Evolutionary conservation across 2,888 invertebrate species (phyloP).

Genomic region (Hypsopygia costalis): DNA sequence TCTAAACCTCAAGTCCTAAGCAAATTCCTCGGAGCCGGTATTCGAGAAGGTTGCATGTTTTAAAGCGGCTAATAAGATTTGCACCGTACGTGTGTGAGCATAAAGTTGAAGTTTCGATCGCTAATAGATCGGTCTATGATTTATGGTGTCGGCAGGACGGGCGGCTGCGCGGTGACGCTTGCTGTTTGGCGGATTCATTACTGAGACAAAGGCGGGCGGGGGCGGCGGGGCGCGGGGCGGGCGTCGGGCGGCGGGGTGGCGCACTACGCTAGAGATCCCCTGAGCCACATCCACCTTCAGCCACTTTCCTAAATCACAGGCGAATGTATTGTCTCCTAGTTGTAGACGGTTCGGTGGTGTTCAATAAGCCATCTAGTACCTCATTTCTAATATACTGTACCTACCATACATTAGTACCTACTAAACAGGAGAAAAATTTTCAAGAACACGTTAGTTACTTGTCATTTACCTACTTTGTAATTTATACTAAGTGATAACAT

Average conservation of each 20-base stretch:
- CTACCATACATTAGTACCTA: no score
- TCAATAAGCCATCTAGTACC: slow-evolving; percentile 7
- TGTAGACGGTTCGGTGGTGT: slow-evolving; percentile 26
- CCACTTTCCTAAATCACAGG: slow-evolving; percentile 76
- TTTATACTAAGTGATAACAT: no score
- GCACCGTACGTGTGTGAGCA: slow-evolving; percentile 8
- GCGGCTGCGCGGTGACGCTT: slow-evolving; percentile 71
- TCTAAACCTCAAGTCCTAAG: slow-evolving; percentile 64
- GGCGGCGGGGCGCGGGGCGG: slow-evolving; percentile 25
- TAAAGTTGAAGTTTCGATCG: slow-evolving; percentile 48
- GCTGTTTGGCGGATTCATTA: slow-evolving; percentile 78
- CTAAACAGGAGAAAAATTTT: no score
- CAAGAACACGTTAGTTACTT: no score
- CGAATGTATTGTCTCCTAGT: slow-evolving; percentile 59
- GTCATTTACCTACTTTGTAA: no score
- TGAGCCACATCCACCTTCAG: slow-evolving; percentile 35
- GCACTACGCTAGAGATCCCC: slow-evolving; percentile 36
- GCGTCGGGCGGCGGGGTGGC: slow-evolving; percentile 9
- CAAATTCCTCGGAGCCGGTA: slow-evolving; percentile 35
- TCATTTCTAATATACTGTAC: no score
- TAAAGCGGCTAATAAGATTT: slow-evolving; percentile 8
- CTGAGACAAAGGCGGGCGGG: slow-evolving; percentile 66
- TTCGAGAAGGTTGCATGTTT: slow-evolving; percentile 12
- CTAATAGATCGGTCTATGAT: slow-evolving; percentile 51
- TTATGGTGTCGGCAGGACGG: slow-evolving; percentile 46